A percentile compares a stretch with the other conserved stretches of the same genome.
phyloP scores from a whole-genome alignment of 2,888 invertebrate species.

The Bombylius discolor region DNA sequence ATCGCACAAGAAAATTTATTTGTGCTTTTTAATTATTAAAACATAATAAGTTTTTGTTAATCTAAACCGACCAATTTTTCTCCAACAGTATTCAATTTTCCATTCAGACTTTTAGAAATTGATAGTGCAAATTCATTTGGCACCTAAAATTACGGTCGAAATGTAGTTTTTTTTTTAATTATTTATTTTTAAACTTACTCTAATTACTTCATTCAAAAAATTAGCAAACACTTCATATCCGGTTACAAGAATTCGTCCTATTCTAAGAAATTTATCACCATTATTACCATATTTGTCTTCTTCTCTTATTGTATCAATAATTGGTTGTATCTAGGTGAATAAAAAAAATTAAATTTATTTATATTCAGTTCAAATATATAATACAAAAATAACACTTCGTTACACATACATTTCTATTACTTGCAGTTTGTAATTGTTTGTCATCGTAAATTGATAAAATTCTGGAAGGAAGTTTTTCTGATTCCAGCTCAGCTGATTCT shows the following conservation, averaged over 20 bases:
- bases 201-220: slow-evolving; percentile 47
- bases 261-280: slow-evolving; percentile 49
- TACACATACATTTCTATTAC: slow-evolving; percentile 24
- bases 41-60: background rate
- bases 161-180: too few species aligned
- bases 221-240: slow-evolving; percentile 56
- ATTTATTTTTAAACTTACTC: slow-evolving; percentile 37
- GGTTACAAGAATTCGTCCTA: slow-evolving; percentile 51
- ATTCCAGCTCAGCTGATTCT: slow-evolving; percentile 32
- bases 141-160: background rate
- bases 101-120: background rate
- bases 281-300: slow-evolving; percentile 68
- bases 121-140: background rate
- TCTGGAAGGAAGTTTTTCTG: slow-evolving; percentile 29
- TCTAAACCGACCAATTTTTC: background rate
- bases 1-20: too few species aligned
- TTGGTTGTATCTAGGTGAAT: slow-evolving; percentile 45
- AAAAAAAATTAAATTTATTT: background rate
- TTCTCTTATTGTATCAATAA: slow-evolving; percentile 62
- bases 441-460: slow-evolving; percentile 28
- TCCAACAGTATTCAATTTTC: background rate
- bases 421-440: slow-evolving; percentile 26
- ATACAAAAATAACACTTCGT: too few species aligned
- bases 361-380: background rate
- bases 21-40: too few species aligned